Base-by-base conservation (phyloP, 2,888 invertebrate genomes). In the Leptinotarsa juncta region DNA sequence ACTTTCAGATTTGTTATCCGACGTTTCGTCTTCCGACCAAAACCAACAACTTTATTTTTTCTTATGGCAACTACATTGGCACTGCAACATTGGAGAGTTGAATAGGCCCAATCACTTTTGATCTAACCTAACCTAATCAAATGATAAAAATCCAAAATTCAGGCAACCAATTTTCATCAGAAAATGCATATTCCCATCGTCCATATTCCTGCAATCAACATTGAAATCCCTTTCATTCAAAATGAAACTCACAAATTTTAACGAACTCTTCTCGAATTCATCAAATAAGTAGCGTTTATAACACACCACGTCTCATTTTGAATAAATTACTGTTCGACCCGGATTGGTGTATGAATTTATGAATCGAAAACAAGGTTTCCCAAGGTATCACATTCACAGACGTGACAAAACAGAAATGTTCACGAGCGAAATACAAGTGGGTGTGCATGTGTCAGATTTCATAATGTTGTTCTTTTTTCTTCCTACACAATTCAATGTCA, bases 331-430 rank as follows among this genome's bases (percentile, higher is more conserved):
- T 15, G 23, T 57, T 57, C 57, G 57, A 57, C 57, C 23, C 16
- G 26, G 23, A 60, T 60, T 14, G 12, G 16, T 60, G 60, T 1
- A 65, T 48, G 73, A 66, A 75, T 78, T 74, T 73, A 73, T 67
- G 70, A 71, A 66, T 62, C 62, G 73, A 73, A 73, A 72, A 78
- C 76, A 53, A 67, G 62, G 57, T 77, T 78, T 78, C 76, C 75
- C 78, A 77, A 73, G 76, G 78, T 78, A 75, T 78, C 76, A 73
- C 70, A 70, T 78, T 78, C 74, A 12, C 67, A 77, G 66, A 78
- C 78, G 78, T 78, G 78, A 78, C 75, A 72, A 77, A 78, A 73
- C 62, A 71, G 73, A 77, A 75, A 77, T 74, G 72, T 72, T 65
- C 65, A 66, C 67, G 49, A 57, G 70, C 65, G 65, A 75, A 74